Percentiles rank a stretch among this genome's conserved stretches.
Conservation (phyloP, 37 sponge, comb jelly and placozoan genomes). For the Cladorhizidae sp. region DNA sequence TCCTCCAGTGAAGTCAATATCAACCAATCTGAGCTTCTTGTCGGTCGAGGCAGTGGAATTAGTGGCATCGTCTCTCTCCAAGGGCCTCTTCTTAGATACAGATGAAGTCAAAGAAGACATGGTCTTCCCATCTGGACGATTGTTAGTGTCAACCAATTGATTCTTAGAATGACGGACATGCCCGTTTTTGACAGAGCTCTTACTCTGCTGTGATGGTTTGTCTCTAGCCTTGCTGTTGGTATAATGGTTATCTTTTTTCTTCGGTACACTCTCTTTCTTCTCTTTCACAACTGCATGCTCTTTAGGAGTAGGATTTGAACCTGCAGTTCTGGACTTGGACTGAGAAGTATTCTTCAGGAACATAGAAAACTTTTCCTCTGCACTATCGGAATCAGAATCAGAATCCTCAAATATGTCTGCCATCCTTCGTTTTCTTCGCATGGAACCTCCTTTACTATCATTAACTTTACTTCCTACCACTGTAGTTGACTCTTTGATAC, state of each 20-base stretch:
- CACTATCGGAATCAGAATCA: slow-evolving; percentile 9
- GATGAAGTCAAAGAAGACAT: no score
- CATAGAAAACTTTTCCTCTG: not conserved
- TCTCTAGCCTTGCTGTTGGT: no score
- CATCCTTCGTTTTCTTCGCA: not conserved
- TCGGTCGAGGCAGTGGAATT: not conserved
- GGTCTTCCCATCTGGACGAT: not conserved
- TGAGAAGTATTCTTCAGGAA: slow-evolving; percentile 6
- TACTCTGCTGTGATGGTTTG: not conserved
- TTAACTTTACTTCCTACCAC: no score
- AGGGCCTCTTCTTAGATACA: slow-evolving; percentile 20
- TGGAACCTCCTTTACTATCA: not conserved
- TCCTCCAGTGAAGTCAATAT: slow-evolving; percentile 61
- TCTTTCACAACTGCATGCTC: not conserved
- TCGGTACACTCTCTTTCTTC: not conserved
- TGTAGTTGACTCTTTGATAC: not conserved
- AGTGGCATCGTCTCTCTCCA: not conserved
- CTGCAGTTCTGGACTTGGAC: not conserved
- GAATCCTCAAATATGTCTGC: not conserved
- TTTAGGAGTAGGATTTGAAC: not conserved
- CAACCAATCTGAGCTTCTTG: slow-evolving; percentile 44
- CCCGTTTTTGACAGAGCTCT: not conserved
- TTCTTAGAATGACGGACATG: not conserved
- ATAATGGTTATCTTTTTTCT: not conserved
- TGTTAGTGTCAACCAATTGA: not conserved